Evolutionary conservation across 2,113 vertebrate genomes (phyloP).

Genomic region (Grammomys surdaster): DNA sequence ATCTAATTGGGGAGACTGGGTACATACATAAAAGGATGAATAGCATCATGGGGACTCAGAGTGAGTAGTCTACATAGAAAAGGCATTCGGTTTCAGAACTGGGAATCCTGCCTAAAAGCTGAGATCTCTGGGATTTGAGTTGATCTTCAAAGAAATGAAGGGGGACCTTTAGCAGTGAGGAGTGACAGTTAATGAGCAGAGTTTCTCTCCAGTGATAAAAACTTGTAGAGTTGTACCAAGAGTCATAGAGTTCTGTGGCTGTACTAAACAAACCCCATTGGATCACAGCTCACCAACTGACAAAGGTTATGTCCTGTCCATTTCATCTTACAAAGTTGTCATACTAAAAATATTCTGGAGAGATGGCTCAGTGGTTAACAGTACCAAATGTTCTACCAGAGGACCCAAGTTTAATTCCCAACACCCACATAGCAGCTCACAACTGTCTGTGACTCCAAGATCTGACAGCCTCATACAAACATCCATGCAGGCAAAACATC

Average conservation of each 20-base stretch:
- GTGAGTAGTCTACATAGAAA: slow-evolving; percentile 35
- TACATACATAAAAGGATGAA: slow-evolving; percentile 60
- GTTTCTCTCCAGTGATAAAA: neutral
- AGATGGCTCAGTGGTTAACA: neutral
- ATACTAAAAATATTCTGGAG: slow-evolving; percentile 3
- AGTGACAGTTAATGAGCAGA: neutral
- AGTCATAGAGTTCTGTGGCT: neutral
- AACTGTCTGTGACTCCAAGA: neutral
- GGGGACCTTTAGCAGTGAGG: neutral
- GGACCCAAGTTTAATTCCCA: neutral
- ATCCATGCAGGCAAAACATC: neutral
- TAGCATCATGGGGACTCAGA: neutral
- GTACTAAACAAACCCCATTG: neutral
- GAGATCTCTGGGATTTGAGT: neutral
- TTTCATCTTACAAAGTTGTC: neutral
- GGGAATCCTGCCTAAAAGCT: neutral
- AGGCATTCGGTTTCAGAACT: slow-evolving; percentile 60
- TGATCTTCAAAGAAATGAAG: slow-evolving; percentile 32
- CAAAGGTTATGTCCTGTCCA: neutral
- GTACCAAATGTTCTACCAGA: neutral
- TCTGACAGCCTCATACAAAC: neutral
- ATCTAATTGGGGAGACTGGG: slow-evolving; percentile 69
- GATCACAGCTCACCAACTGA: neutral
- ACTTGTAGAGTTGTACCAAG: slow-evolving; percentile 34
- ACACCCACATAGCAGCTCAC: neutral